Evolutionary conservation across 2,113 vertebrate genomes (phyloP), one percentile per base, ranked within the genome.

Genomic region (Amazona vittata): DNA sequence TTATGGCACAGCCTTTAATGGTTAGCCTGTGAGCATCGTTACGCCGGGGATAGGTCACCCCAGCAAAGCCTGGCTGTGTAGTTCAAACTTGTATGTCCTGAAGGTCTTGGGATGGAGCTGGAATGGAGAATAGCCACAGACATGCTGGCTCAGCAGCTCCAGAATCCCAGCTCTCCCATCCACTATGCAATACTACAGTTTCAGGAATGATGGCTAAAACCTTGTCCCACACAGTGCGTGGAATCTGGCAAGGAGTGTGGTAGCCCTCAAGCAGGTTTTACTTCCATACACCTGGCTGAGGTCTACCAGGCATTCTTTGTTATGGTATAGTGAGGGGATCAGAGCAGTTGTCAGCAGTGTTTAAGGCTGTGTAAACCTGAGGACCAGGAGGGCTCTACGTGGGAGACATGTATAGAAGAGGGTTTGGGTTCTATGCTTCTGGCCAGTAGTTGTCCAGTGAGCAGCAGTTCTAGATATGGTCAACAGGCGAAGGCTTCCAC

Each of bases 151-250:
- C 20, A 60, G 10, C 47, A 43, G 64, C 20, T 55, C 55, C 39
- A 16, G 29, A 22, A n/a, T 25, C 46, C 39, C 46, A 62, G 43
- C 37, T 52, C 26, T 50, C 33, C 46, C 22, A 19, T 35, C n/a
- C 18, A 9, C 22, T 41, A 11, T 11, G n/a, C 2, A 2, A 19
- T 9, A 41, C 7, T 26, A 47, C 16, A 46, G 63, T 15, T 53
- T 19, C 22, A 31, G 55, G n/a, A 77, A 49, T 1, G 11, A 13
- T 6, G 41, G 26, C 10, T 3, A 24, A 24, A 55, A 15, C 4
- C 3, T 8, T 39, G 62, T 2, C 44, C 22, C 12, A 5, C 12
- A 4, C 6, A 7, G 49, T 1, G 2, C 0, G 1, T 1, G 4
- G 5, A 29, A 35, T 11, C 62, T 2, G 2, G 43, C 24, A 12